Conservation (phyloP, 2,113 vertebrate species). For the Physeter macrocephalus region DNA sequence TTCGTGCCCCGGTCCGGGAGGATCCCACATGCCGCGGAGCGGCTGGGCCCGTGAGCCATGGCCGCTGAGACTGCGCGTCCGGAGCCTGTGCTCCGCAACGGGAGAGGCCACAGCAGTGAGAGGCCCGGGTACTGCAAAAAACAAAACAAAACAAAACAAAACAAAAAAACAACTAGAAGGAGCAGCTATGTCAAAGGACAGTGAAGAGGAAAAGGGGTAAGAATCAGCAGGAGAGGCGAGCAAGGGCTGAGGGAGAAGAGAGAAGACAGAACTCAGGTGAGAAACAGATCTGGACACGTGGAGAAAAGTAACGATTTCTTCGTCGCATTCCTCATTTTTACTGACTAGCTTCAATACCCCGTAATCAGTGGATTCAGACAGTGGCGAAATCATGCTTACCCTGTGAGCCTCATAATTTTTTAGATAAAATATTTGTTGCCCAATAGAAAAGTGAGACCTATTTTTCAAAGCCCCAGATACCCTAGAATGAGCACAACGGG, state of each 20-base stretch:
- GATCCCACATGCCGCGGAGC: no score
- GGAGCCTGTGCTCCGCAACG: no score
- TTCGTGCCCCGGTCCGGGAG: no score
- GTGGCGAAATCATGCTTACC: not conserved
- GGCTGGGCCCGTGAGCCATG: no score
- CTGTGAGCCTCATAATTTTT: slow-evolving; percentile 57
- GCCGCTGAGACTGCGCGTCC: no score
- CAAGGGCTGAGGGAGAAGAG: not conserved
- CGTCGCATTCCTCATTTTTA: not conserved
- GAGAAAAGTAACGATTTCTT: not conserved
- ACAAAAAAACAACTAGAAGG: no score
- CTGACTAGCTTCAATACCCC: slow-evolving; percentile 49
- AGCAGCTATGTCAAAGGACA: no score
- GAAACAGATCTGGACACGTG: not conserved
- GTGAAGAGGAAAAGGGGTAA: not conserved
- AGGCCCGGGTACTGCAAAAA: no score
- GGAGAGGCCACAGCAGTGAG: no score
- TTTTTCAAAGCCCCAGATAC: slow-evolving; percentile 31
- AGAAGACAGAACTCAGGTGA: not conserved
- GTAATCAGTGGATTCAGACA: slow-evolving; percentile 53
- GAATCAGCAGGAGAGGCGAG: not conserved
- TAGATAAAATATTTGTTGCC: slow-evolving; percentile 61
- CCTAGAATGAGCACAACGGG: not conserved
- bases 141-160: no score
- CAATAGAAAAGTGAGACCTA: slow-evolving; percentile 51